Base-by-base conservation (phyloP, 2,797 vertebrate genomes). In the Amazona finschi region DNA sequence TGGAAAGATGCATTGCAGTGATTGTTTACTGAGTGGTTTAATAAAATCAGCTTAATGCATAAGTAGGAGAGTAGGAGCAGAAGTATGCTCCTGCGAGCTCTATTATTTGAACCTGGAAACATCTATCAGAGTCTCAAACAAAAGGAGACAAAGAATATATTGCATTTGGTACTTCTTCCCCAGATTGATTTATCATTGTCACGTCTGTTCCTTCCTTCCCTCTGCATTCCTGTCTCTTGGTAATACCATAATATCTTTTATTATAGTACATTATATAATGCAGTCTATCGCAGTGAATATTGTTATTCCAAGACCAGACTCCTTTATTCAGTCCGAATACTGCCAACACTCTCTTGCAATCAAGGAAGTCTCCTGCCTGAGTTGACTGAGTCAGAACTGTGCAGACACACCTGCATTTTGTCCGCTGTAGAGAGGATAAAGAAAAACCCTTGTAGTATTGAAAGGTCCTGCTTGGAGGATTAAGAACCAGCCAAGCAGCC, bases 151-250 rank as follows among this genome's bases (percentile, higher is more conserved):
- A 83, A 66, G 90, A 74, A 41, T 58, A 85, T 82, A 93, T 95
- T 95, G 83, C 67, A 2, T 22, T 82, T 50, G 65, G 78, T 80
- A 38, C 74, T 92, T 83, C 78, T 94, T 55, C 87, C 62, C 73
- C 36, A 9, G 77, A 86, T 92, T 94, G 94, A 94, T 96, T 93
- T 93, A 95, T 94, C 94, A 86, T 44, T 91, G 89, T 76, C 95
- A 95, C 8, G 24, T 66, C 85, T 36, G 58, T 20, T 83, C 75
- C 91, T 92, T 75, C 90, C 92, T 95, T 76, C 77, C 62, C 83
- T 38, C 88, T 38, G 82, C 67, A 50, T 58, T 72, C 70, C 89
- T 15, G 46, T 83, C 93, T 92, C 93, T 60, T 19, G 89, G 89
- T 84, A 90, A 82, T 83, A 70, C 85, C 0, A 18, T 82, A 88